A percentile compares a stretch with the other conserved stretches of the same genome.
Evolutionary conservation across 1,140 invertebrate genomes (phyloP).

Genomic region (Zaprionus lachaisei): DNA sequence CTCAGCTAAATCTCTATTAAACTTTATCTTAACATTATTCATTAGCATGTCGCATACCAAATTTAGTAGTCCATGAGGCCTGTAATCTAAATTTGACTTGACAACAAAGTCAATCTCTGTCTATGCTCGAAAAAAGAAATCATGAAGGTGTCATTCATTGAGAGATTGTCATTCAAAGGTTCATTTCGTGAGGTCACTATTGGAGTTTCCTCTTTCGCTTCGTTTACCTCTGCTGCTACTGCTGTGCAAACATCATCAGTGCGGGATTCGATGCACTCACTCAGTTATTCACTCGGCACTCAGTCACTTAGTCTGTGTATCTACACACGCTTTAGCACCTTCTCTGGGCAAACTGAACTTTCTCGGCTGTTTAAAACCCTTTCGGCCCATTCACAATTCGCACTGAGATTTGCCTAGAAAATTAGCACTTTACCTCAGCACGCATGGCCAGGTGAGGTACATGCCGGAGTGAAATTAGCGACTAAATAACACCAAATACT

Average conservation of each 20-base stretch:
- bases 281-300: neutral
- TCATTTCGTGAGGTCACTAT: conserved; percentile 10
- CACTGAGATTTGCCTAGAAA: conserved; percentile 21
- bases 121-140: neutral
- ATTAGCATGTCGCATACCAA: conserved; percentile 5
- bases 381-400: conserved; percentile 19
- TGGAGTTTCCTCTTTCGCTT: conserved; percentile 15
- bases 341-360: conserved; percentile 35
- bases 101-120: neutral
- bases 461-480: conserved; percentile 48
- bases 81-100: neutral
- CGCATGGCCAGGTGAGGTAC: conserved; percentile 28
- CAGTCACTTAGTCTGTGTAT: conserved; percentile 9
- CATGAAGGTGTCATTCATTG: neutral
- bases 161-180: conserved; percentile 13
- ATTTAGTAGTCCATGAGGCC: neutral
- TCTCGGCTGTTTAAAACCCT: conserved; percentile 33
- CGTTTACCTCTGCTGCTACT: neutral
- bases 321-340: conserved; percentile 32
- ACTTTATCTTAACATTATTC: neutral
- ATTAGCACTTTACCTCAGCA: conserved; percentile 44
- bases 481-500: conserved; percentile 34
- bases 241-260: conserved; percentile 2
- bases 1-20: neutral
- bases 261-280: conserved; percentile 18